Conservation (phyloP, 2,888 invertebrate species). For the Drosophila bunnanda region DNA sequence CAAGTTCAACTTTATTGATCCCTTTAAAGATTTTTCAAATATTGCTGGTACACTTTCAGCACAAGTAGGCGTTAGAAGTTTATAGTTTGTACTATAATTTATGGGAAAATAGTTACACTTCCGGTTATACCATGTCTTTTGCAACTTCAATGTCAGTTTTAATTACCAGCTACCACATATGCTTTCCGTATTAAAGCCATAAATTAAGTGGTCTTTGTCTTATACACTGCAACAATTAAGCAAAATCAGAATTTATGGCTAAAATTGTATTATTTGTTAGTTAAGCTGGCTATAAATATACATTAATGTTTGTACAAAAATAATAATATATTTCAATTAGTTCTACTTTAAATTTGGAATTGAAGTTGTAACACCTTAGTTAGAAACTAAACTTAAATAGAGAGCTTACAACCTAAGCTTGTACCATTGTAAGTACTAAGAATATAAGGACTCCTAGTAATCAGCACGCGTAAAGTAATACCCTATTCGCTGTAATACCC, state of each 20-base stretch:
- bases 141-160: slow-evolving; percentile 3
- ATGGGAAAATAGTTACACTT: neutral
- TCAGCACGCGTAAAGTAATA: slow-evolving; percentile 6
- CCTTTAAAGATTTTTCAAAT: neutral
- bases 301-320: neutral
- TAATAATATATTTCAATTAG: neutral
- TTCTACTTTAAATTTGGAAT: neutral
- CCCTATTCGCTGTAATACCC: slow-evolving; percentile 7
- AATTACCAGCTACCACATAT: slow-evolving; percentile 2
- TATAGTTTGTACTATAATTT: neutral
- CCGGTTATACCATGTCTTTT: neutral
- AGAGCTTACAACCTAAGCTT: neutral
- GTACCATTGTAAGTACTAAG: neutral
- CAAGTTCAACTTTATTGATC: slow-evolving; percentile 23
- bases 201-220: neutral
- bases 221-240: neutral
- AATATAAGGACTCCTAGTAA: slow-evolving; percentile 1
- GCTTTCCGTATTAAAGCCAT: slow-evolving; percentile 1
- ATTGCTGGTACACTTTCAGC: neutral
- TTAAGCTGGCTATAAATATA: neutral
- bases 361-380: neutral
- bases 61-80: neutral
- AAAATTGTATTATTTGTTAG: no score
- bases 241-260: no score
- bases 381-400: neutral